Percentiles rank a stretch among this genome's conserved stretches.
Evolutionary conservation across 1,140 invertebrate species (phyloP).

Genomic region (Condylostylus longicornis): DNA sequence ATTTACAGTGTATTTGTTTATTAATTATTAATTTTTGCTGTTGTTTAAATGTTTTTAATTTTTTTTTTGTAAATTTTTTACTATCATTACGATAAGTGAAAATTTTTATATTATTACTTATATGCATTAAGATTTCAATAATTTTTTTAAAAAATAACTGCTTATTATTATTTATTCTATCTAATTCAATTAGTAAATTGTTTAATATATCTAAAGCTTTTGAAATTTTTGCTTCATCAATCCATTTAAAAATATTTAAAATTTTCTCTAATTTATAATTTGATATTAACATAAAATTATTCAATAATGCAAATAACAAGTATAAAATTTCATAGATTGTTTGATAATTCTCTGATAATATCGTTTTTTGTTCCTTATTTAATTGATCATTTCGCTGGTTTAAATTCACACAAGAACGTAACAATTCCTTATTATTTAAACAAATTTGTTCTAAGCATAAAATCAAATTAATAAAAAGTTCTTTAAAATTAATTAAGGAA

Average conservation of each 20-base stretch:
- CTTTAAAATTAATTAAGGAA: neutral
- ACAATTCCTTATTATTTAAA: too few relatives aligned
- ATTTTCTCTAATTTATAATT: neutral
- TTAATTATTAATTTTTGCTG: too few relatives aligned
- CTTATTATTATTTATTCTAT: neutral
- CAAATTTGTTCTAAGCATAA: too few relatives aligned
- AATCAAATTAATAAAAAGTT: too few relatives aligned
- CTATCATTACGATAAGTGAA: too few relatives aligned
- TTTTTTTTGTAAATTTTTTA: too few relatives aligned
- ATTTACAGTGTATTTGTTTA: too few relatives aligned
- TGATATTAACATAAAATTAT: neutral
- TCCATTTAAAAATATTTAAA: conserved; percentile 14
- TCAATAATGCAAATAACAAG: neutral
- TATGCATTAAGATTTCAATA: conserved; percentile 14
- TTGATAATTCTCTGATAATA: neutral
- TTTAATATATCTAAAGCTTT: conserved; percentile 3
- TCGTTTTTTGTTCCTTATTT: neutral
- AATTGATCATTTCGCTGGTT: neutral
- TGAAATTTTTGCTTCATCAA: conserved; percentile 2
- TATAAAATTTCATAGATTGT: neutral
- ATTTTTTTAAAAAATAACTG: neutral
- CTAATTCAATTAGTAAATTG: neutral
- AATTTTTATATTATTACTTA: conserved; percentile 15
- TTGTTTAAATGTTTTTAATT: too few relatives aligned
- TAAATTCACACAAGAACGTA: too few relatives aligned